A percentile compares a stretch with the other conserved stretches of the same genome.
Conservation (phyloP, 2,797 vertebrate species). For the Pseudomugil gertrudae region DNA sequence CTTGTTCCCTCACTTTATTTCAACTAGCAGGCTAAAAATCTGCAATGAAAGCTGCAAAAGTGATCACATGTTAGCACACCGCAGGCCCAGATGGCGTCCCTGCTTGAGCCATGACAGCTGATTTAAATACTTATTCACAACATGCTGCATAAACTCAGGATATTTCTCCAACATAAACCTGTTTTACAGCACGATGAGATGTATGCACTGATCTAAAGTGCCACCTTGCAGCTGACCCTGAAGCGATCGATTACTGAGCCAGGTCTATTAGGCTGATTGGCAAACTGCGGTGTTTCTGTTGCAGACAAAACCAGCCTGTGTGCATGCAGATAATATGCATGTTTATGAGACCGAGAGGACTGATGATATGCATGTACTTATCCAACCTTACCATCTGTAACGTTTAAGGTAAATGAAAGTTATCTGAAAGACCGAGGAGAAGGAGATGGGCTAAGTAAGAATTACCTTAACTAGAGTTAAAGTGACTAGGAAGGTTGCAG, state of each 20-base stretch:
- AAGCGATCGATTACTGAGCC: conserved; percentile 20
- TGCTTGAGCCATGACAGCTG: conserved; percentile 30
- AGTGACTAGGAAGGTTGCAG: too few species aligned
- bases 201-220: conserved; percentile 12
- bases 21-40: too few species aligned
- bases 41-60: too few species aligned
- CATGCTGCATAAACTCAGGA: conserved; percentile 11
- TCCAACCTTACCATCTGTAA: conserved; percentile 26
- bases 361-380: conserved; percentile 11
- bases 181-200: not conserved
- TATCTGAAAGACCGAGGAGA: conserved; percentile 12
- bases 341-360: not conserved
- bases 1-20: too few species aligned
- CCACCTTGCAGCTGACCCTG: not conserved
- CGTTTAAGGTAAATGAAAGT: conserved; percentile 13
- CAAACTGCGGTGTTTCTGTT: conserved; percentile 21
- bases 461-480: too few species aligned
- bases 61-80: conserved; percentile 21
- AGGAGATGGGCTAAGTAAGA: too few species aligned
- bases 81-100: conserved; percentile 49
- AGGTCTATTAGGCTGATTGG: conserved; percentile 49
- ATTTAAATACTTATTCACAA: conserved; percentile 23
- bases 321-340: conserved; percentile 13
- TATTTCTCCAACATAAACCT: not conserved
- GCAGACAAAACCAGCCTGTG: not conserved